phyloP scores from a whole-genome alignment of 2,888 invertebrate genomes.

The Aleiodes alternator region DNA sequence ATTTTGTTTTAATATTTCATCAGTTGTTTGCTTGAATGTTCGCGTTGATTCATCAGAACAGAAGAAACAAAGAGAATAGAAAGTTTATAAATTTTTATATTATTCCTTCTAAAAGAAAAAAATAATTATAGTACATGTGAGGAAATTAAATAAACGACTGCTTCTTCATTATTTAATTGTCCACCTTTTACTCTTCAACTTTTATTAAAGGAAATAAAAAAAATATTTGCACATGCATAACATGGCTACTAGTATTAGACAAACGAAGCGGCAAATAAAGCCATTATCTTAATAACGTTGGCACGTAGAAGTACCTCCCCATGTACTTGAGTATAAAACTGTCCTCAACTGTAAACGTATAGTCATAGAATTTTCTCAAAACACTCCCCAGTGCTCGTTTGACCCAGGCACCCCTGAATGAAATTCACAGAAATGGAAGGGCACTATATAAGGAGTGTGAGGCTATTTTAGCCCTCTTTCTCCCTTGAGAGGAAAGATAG shows the following conservation, averaged over 20 bases:
- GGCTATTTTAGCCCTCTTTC: not conserved
- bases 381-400: slow-evolving; percentile 26
- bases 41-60: not conserved
- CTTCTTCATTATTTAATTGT: too few species aligned
- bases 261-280: slow-evolving; percentile 29
- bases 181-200: not conserved
- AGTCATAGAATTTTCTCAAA: slow-evolving; percentile 3
- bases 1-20: slow-evolving; percentile 14
- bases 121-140: too few species aligned
- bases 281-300: slow-evolving; percentile 32
- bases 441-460: not conserved
- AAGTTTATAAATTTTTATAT: too few species aligned
- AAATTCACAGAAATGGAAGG: slow-evolving; percentile 37
- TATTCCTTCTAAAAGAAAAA: too few species aligned
- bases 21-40: not conserved
- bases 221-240: not conserved
- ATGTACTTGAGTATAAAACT: slow-evolving; percentile 30
- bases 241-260: slow-evolving; percentile 11
- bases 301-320: slow-evolving; percentile 17
- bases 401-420: slow-evolving; percentile 29
- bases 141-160: too few species aligned
- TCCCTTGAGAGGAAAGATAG: not conserved
- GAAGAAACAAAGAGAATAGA: not conserved
- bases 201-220: not conserved
- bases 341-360: slow-evolving; percentile 22